Evolutionary conservation across 1,140 invertebrate genomes (phyloP).

Genomic region (Drosophila elegans): DNA sequence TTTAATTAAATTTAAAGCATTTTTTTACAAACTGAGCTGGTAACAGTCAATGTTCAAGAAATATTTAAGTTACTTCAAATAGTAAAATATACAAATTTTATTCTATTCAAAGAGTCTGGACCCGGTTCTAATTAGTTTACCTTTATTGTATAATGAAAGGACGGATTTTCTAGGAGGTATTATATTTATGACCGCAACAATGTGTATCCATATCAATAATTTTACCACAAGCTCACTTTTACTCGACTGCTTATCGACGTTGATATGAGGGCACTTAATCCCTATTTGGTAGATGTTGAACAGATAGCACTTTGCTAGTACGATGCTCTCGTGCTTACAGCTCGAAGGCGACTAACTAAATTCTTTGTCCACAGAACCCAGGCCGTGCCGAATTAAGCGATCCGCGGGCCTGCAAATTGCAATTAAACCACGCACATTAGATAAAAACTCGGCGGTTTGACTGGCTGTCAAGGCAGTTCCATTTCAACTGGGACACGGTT

Average conservation of each 20-base stretch:
- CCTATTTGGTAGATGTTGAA: neutral
- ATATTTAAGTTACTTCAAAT: too few relatives aligned
- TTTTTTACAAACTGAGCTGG: too few relatives aligned
- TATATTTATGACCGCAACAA: conserved; percentile 16
- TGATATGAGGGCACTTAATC: neutral
- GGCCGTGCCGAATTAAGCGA: conserved; percentile 27
- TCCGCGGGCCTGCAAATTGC: conserved; percentile 37
- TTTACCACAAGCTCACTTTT: conserved; percentile 17
- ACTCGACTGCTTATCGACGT: conserved; percentile 12
- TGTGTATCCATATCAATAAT: conserved; percentile 11
- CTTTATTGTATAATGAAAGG: neutral
- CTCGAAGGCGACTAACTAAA: conserved; percentile 15
- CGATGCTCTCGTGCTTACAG: conserved; percentile 5
- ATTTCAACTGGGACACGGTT: conserved; percentile 28
- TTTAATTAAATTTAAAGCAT: too few relatives aligned
- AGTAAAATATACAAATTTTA: too few relatives aligned
- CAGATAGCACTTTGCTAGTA: neutral
- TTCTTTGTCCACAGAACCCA: conserved; percentile 8
- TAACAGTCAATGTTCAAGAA: too few relatives aligned
- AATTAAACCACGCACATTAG: conserved; percentile 45
- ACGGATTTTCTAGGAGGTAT: neutral
- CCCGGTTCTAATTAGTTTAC: neutral
- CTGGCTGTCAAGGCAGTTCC: conserved; percentile 15
- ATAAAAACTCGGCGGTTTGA: conserved; percentile 31
- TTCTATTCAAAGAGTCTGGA: neutral